phyloP scores from a whole-genome alignment of 2,888 invertebrate genomes.

The Cerastis rubricosa region DNA sequence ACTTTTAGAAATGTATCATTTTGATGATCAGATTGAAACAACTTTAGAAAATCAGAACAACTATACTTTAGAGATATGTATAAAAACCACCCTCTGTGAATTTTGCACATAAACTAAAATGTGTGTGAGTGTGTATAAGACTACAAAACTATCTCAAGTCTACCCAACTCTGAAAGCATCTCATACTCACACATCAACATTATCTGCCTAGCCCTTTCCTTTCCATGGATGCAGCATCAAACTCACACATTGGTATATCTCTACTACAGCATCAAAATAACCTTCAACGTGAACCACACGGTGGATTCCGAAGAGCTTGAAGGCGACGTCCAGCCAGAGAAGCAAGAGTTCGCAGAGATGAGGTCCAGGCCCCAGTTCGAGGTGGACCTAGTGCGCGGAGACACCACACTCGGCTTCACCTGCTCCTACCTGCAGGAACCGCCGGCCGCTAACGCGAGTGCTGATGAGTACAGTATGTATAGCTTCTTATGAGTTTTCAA shows the following conservation, averaged over 20 bases:
- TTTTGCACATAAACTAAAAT: no score
- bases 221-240: no score
- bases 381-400: slow-evolving; percentile 95
- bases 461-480: slow-evolving; percentile 93
- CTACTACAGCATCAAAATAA: slow-evolving; percentile 88
- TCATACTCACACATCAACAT: neutral
- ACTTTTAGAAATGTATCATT: neutral
- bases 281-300: slow-evolving; percentile 98
- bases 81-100: no score
- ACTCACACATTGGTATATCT: slow-evolving; percentile 43
- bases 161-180: neutral
- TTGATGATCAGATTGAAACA: neutral
- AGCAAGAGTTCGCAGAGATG: slow-evolving; percentile 95
- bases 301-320: slow-evolving; percentile 95
- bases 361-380: slow-evolving; percentile 98
- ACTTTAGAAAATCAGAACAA: neutral
- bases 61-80: no score
- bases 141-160: no score
- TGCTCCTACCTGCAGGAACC: slow-evolving; percentile 95
- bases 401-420: slow-evolving; percentile 95
- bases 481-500: neutral
- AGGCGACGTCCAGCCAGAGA: slow-evolving; percentile 92
- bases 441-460: slow-evolving; percentile 90
- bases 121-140: no score
- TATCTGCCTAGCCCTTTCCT: neutral